Conservation (phyloP, 1,140 invertebrate species). For the Sitophilus oryzae region DNA sequence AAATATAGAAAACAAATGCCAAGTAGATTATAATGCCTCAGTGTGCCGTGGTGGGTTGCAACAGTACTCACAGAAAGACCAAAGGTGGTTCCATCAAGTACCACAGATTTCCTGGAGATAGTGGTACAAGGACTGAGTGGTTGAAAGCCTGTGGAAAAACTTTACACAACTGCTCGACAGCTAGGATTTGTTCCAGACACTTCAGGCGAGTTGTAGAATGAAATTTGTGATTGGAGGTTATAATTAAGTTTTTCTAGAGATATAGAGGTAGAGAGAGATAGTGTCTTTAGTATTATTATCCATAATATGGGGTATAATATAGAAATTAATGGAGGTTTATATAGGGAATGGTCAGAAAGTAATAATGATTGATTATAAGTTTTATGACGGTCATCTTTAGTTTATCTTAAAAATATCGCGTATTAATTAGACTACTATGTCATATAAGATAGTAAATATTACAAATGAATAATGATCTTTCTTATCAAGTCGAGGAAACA, state of each 20-base stretch:
- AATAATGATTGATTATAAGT: no score
- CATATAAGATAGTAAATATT: no score
- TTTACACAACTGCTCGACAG: slow-evolving; percentile 52
- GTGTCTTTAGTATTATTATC: no score
- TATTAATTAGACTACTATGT: no score
- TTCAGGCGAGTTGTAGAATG: slow-evolving; percentile 38
- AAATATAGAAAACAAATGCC: slow-evolving; percentile 1
- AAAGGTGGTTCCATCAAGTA: slow-evolving; percentile 52
- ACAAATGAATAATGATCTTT: no score
- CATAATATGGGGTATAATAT: no score
- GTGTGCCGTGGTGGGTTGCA: slow-evolving; percentile 53
- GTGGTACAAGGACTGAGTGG: slow-evolving; percentile 49
- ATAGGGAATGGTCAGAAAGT: no score
- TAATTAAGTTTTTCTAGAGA: slow-evolving; percentile 2
- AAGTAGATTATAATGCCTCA: slow-evolving; percentile 47
- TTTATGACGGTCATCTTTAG: no score
- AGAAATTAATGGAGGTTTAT: no score
- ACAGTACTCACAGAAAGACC: slow-evolving; percentile 53
- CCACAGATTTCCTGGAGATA: slow-evolving; percentile 54
- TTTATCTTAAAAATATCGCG: no score
- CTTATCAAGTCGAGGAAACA: no score
- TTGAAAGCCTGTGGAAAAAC: slow-evolving; percentile 49
- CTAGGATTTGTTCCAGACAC: slow-evolving; percentile 53
- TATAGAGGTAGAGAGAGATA: no score
- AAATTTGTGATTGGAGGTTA: not conserved